Evolutionary conservation across 2,113 vertebrate species (phyloP), one percentile per base, ranked within the genome.

Genomic region (Laticauda laticaudata): DNA sequence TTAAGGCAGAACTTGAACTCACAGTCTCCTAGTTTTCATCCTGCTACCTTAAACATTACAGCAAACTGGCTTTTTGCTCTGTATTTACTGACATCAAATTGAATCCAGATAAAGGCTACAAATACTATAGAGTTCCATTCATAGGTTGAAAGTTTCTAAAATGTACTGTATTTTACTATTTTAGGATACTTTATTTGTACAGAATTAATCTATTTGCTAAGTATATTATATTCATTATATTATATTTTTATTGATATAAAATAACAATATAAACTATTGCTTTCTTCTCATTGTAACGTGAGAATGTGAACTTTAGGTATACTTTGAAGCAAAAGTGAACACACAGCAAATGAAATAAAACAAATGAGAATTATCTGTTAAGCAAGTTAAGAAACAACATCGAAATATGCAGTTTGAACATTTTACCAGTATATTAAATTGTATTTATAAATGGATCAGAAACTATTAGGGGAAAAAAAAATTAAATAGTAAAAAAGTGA

Each of bases 391-490:
- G 29, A 91, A 53, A 81, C 43, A 81, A 20, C 18, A 59, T 61
- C 61, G 51, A 92, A 92, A 87, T 75, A 91, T 91, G 86, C 54
- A 91, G n/a, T 87, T 81, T 43, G 88, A 57, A 75, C 3, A 64
- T n/a, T 64, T 64, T 29, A 64, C 3, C 26, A 64, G 26, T 29
- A 12, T n/a, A 64, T 10, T 12, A 29, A 61, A 64, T 10, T 64
- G 26, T n/a, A 64, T 29, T 29, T 26, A 64, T 64, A 12, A 64
- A 64, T 64, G 61, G 61, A n/a, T 26, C 61, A 64, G 26, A 64
- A 64, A 64, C 61, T 29, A n/a, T 64, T 64, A 64, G 61, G 61
- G 0, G 61, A 0, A 4, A 4, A 24, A 24, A 20, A 24, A 59
- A 24, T 48, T 59, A 59, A 59, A 59, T 9, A 9, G 57, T 64